A percentile compares a stretch with the other conserved stretches of the same genome.
Conservation (phyloP, 1,140 invertebrate genomes). For the Drosophila auraria region DNA sequence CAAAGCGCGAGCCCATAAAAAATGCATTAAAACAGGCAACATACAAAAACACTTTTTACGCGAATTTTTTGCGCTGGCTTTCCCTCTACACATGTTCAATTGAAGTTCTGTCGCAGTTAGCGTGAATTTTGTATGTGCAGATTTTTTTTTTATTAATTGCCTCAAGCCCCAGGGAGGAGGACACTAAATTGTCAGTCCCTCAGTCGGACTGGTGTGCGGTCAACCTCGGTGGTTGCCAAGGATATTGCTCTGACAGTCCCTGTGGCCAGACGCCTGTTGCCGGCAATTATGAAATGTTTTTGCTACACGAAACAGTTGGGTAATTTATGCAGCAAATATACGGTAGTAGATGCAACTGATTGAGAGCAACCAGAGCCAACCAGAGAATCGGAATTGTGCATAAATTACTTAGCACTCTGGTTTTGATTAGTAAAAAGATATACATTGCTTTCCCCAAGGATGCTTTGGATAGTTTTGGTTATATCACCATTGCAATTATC, state of each 20-base stretch:
- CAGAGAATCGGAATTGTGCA: background rate
- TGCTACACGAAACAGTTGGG: background rate
- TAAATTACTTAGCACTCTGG: background rate
- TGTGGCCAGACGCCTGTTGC: conserved; percentile 26
- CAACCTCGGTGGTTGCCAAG: conserved; percentile 16
- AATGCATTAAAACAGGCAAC: conserved; percentile 29
- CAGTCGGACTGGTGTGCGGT: conserved; percentile 21
- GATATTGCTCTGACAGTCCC: conserved; percentile 20
- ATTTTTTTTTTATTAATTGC: conserved; percentile 35
- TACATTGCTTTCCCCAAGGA: background rate
- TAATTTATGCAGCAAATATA: conserved; percentile 29
- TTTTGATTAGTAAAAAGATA: background rate
- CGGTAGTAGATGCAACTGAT: conserved; percentile 1
- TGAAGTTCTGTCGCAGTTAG: conserved; percentile 21
- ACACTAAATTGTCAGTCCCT: conserved; percentile 12
- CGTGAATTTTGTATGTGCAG: conserved; percentile 19
- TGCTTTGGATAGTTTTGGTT: background rate
- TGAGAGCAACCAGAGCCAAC: background rate
- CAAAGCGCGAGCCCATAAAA: conserved; percentile 38
- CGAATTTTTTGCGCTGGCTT: background rate
- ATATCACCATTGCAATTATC: background rate
- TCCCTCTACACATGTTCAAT: conserved; percentile 27
- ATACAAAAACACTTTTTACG: conserved; percentile 21
- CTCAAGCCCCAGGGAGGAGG: conserved; percentile 1
- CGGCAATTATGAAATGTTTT: conserved; percentile 23